phyloP scores from a whole-genome alignment of 2,797 vertebrate species.

The Lateolabrax maculatus region DNA sequence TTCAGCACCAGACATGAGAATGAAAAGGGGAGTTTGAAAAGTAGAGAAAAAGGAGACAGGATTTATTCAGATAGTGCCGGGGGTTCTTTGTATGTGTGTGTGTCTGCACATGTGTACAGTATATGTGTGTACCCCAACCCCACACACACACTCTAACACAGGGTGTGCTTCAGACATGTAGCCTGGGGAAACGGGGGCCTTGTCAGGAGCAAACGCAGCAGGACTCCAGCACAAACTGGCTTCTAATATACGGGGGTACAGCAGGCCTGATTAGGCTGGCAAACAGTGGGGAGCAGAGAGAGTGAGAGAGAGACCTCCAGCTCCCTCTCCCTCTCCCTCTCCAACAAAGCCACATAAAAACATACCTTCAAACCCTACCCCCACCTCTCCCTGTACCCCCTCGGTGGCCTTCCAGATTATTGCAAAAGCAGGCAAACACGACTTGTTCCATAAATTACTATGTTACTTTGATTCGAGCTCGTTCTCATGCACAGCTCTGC shows the following conservation, averaged over 20 bases:
- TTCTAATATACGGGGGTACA: slow-evolving; percentile 79
- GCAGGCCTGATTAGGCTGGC: slow-evolving; percentile 84
- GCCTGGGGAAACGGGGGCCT: slow-evolving; percentile 79
- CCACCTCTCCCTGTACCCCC: slow-evolving; percentile 45
- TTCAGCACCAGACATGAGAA: slow-evolving; percentile 37
- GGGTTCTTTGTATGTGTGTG: slow-evolving; percentile 36
- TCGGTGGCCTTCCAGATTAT: slow-evolving; percentile 66
- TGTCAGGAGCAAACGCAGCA: slow-evolving; percentile 80
- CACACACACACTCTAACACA: slow-evolving; percentile 36
- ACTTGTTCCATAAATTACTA: slow-evolving; percentile 37
- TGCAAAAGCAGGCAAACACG: slow-evolving; percentile 59
- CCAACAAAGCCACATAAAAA: slow-evolving; percentile 55
- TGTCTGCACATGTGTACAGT: slow-evolving; percentile 1
- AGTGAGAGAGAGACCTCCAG: slow-evolving; percentile 32
- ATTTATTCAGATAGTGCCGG: slow-evolving; percentile 69
- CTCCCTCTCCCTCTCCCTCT: slow-evolving; percentile 42
- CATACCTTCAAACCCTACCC: slow-evolving; percentile 58
- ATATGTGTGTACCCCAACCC: slow-evolving; percentile 17
- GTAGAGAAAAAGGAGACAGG: slow-evolving; percentile 33
- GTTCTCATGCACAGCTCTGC: slow-evolving; percentile 30
- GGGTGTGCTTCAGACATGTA: slow-evolving; percentile 79
- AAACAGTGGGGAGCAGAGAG: slow-evolving; percentile 79
- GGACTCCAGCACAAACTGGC: slow-evolving; percentile 79
- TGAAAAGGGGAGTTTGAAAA: slow-evolving; percentile 43
- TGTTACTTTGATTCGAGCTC: slow-evolving; percentile 55